Conservation (phyloP, 2,113 vertebrate species). For the Caloenas nicobarica region DNA sequence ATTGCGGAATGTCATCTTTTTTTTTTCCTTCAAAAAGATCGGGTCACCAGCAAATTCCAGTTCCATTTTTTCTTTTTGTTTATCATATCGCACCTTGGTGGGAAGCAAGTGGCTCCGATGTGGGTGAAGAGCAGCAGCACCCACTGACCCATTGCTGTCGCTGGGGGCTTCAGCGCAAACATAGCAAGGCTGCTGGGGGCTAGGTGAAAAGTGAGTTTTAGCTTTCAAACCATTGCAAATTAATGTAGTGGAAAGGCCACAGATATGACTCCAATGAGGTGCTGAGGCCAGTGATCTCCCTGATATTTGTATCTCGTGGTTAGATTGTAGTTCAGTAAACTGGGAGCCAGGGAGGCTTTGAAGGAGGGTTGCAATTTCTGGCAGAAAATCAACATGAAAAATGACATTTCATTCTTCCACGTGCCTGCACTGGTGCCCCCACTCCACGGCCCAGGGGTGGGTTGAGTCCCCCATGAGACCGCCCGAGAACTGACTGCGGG, state of each 20-base stretch:
- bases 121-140: neutral
- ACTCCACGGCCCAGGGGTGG: neutral
- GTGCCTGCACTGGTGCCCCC: neutral
- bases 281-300: neutral
- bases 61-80: neutral
- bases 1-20: neutral
- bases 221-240: neutral
- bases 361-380: neutral
- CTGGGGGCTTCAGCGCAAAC: neutral
- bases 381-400: neutral
- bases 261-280: rapidly evolving
- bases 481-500: no score
- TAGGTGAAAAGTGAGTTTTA: neutral
- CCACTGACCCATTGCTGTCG: neutral
- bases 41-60: neutral
- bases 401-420: rapidly evolving
- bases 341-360: neutral
- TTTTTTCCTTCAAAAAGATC: neutral
- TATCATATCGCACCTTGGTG: neutral
- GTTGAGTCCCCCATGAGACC: neutral
- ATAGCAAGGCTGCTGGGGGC: neutral
- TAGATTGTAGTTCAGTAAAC: neutral
- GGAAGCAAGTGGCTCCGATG: neutral
- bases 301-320: neutral
- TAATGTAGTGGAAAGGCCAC: neutral